Percentiles rank a stretch among this genome's conserved stretches.
These are phyloP conservation scores for Morinoia aosen DNA, from an alignment of 2,888 invertebrate genomes.

Conservation along the genomic window DNA sequence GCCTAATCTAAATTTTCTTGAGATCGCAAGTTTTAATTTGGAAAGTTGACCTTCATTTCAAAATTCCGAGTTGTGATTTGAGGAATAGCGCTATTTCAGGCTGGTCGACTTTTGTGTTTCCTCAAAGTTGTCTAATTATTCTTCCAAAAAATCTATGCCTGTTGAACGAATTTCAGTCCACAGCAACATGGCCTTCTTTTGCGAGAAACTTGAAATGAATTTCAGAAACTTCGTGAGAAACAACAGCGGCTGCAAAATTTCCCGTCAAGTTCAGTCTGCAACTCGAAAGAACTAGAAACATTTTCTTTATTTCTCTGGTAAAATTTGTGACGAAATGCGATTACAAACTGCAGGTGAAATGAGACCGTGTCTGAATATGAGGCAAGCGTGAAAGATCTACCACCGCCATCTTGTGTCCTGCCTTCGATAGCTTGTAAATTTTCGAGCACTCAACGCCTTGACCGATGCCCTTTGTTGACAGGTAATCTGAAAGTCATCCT, in stretches of 20 bases:
- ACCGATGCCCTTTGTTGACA: neutral
- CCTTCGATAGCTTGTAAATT: neutral
- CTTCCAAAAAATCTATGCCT: slow-evolving; percentile 9
- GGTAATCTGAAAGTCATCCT: neutral
- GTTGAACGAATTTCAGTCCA: neutral
- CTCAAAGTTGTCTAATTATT: neutral
- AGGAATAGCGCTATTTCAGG: neutral
- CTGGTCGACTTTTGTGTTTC: neutral
- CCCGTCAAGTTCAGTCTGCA: neutral
- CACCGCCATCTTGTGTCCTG: neutral
- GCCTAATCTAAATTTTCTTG: slow-evolving; percentile 33
- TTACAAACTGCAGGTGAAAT: too few species aligned
- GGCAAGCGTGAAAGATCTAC: neutral
- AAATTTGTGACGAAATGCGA: neutral
- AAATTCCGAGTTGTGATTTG: slow-evolving; percentile 23
- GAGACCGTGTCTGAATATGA: neutral
- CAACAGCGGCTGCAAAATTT: neutral
- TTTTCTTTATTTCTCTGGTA: neutral
- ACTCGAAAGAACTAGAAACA: neutral
- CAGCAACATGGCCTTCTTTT: neutral
- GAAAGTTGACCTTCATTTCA: slow-evolving; percentile 32
- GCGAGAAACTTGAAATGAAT: slow-evolving; percentile 3
- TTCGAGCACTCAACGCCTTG: neutral
- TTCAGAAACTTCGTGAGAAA: neutral
- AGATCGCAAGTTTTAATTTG: slow-evolving; percentile 23